These are phyloP conservation scores for Odontocerum albicorne DNA, from an alignment of 2,888 invertebrate genomes.

Conservation along the genomic window DNA sequence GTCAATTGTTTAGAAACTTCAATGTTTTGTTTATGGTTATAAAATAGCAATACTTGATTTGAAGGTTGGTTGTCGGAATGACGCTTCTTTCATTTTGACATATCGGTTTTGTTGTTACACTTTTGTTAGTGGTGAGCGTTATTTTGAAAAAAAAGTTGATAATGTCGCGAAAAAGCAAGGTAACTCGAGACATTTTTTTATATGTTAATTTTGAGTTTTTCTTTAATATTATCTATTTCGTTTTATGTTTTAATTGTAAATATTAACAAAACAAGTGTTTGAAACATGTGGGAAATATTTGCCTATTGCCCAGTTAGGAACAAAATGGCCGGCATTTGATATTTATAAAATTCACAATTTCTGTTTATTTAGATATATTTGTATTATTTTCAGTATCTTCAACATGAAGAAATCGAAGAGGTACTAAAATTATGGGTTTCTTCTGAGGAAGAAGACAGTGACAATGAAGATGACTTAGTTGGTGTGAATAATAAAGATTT, in stretches of 20 bases:
- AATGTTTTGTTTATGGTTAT: slow-evolving; percentile 1
- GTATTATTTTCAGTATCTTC: slow-evolving; percentile 2
- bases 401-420: slow-evolving; percentile 1
- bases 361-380: not conserved
- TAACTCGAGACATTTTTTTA: slow-evolving; percentile 1
- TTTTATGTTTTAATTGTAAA: slow-evolving; percentile 1
- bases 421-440: not conserved
- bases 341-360: not conserved
- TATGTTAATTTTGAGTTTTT: slow-evolving; percentile 3
- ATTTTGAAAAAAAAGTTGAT: slow-evolving; percentile 4
- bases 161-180: slow-evolving; percentile 2
- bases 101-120: not conserved
- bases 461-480: not conserved
- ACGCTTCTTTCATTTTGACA: not conserved
- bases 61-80: not conserved
- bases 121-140: slow-evolving; percentile 1
- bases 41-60: slow-evolving; percentile 1
- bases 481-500: slow-evolving; percentile 2
- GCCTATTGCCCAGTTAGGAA: not conserved
- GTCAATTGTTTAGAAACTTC: not conserved
- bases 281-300: slow-evolving; percentile 6
- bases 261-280: not conserved
- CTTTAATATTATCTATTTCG: not conserved
- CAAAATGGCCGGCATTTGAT: not conserved
- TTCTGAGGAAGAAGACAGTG: slow-evolving; percentile 1